A percentile compares a stretch with the other conserved stretches of the same genome.
Evolutionary conservation across 2,888 invertebrate species (phyloP).

Genomic region (Drosophila nigricruria): DNA sequence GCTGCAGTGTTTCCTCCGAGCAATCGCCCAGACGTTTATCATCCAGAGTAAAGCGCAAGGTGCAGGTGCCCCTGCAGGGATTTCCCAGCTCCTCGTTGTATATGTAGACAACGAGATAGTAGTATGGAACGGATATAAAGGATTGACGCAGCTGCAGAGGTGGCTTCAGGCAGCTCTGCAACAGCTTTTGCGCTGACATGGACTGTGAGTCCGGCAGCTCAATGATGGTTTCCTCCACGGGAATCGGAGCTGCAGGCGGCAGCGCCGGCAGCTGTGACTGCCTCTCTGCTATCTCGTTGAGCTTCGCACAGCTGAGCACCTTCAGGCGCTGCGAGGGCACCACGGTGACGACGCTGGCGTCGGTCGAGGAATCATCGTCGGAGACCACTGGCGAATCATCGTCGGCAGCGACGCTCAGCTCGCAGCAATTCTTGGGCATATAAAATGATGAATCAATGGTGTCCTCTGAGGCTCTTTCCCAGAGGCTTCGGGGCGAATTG

Average conservation of each 20-base stretch:
- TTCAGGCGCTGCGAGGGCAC: constrained; percentile 9
- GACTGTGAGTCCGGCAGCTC: constrained; percentile 33
- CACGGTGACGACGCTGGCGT: constrained; percentile 29
- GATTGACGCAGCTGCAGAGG: constrained; percentile 38
- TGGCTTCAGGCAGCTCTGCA: neutral
- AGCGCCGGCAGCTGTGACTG: neutral
- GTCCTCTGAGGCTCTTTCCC: neutral
- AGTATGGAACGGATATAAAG: constrained; percentile 9
- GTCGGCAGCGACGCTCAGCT: neutral
- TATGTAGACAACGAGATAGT: constrained; percentile 55
- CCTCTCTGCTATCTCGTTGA: neutral
- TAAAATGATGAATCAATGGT: constrained; percentile 35
- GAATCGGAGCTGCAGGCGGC: no score
- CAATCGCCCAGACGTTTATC: constrained; percentile 52
- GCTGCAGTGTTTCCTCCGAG: constrained; percentile 29
- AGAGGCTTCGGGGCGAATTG: no score
- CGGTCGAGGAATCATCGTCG: constrained; percentile 24
- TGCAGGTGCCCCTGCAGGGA: constrained; percentile 48
- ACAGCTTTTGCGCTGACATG: neutral
- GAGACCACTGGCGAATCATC: constrained; percentile 22
- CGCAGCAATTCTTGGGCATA: constrained; percentile 18
- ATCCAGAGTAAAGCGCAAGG: constrained; percentile 37
- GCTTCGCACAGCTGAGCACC: neutral
- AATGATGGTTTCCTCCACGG: neutral
- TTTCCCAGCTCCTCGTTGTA: constrained; percentile 14